phyloP scores from a whole-genome alignment of 1,140 invertebrate genomes.

The Leptinotarsa texana region DNA sequence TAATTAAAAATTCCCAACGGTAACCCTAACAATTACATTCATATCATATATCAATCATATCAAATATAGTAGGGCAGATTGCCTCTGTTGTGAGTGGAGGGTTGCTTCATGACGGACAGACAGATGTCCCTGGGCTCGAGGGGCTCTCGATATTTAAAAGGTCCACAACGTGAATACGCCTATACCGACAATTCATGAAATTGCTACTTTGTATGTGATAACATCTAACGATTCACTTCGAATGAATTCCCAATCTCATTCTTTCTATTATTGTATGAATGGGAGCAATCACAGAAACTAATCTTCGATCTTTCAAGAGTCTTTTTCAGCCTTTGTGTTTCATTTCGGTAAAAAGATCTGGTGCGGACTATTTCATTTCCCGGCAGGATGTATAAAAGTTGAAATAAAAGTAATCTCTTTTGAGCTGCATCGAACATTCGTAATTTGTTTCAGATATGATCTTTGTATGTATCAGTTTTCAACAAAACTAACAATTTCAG shows the following conservation, averaged over 20 bases:
- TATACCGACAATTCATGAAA: constrained; percentile 38
- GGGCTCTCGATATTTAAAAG: constrained; percentile 14
- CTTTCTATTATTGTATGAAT: constrained; percentile 24
- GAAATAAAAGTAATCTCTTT: constrained; percentile 5
- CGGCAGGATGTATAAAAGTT: neutral
- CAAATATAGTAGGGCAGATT: constrained; percentile 1
- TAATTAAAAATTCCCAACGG: neutral
- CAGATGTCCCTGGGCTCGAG: constrained; percentile 8
- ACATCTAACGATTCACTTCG: constrained; percentile 43
- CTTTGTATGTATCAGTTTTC: constrained; percentile 19
- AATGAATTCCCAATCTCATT: constrained; percentile 39
- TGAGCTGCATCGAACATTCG: neutral
- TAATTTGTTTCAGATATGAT: constrained; percentile 11
- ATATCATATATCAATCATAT: constrained; percentile 23
- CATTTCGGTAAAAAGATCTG: constrained; percentile 17
- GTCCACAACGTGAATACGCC: constrained; percentile 29
- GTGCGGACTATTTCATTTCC: constrained; percentile 4
- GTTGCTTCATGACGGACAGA: constrained; percentile 22
- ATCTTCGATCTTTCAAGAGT: constrained; percentile 34
- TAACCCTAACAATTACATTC: neutral
- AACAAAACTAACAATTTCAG: neutral
- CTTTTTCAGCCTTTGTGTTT: constrained; percentile 22
- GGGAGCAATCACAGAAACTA: constrained; percentile 43
- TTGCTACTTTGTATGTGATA: constrained; percentile 46
- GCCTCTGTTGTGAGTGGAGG: constrained; percentile 8